Base-by-base conservation (phyloP, 2,113 vertebrate species). In the Hemibagrus wyckioides region DNA sequence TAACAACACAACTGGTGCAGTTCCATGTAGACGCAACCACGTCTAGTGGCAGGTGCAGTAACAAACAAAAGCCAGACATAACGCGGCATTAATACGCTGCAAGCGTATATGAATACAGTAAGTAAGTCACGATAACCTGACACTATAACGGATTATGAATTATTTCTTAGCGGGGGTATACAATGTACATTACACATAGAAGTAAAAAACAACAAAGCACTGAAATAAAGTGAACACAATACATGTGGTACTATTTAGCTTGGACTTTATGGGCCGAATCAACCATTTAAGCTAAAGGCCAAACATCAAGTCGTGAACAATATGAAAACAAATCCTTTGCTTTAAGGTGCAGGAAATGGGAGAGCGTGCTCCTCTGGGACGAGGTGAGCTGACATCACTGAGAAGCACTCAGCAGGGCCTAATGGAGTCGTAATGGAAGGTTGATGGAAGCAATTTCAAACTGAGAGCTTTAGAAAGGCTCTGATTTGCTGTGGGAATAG, bases 361-460 rank as follows among this genome's bases (percentile, higher is more conserved):
- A 61, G 30, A 33, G 57, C 50, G 54, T 87, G 69, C 65, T 75
- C 89, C 69, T 82, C 36, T 28, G 88, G 84, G 89, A 82, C 25
- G 33, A 48, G 61, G 59, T 57, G 75, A 44, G 39, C 90, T 90
- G 88, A 91, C 87, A 89, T 93, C 89, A 92, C 84, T 90, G 86
- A 89, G 80, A 86, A 71, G 90, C 86, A 89, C 88, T 91, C 88
- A 65, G 88, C 85, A 87, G 85, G 89, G 67, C 80, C 90, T 94
- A 93, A 93, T 93, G 92, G 92, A 91, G 87, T 89, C 89, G 84
- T 92, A 93, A 94, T 92, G 86, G 92, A 44, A 69, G 84, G 87
- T 67, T 91, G 50, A 90, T 89, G 87, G 88, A 90, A 81, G 44
- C 28, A 23, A 84, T 90, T 84, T 65, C 61, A 86, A 85, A 21